phyloP scores from a whole-genome alignment of 2,888 invertebrate genomes.

The Sminthurinus aureus region DNA sequence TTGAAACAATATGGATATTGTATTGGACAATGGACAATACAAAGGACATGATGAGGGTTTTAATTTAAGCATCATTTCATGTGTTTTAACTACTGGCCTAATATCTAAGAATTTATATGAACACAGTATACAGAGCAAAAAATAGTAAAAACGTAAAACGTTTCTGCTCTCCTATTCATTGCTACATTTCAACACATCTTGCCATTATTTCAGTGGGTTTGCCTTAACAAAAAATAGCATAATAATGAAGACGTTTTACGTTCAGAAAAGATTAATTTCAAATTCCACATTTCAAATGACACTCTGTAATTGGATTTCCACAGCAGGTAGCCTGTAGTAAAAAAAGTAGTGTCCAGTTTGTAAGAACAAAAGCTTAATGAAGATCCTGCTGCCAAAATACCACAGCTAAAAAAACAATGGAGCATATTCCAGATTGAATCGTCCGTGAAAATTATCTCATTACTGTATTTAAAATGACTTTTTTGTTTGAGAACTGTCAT shows the following conservation, averaged over 20 bases:
- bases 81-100: too few relatives aligned
- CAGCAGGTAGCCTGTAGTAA: not conserved
- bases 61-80: too few relatives aligned
- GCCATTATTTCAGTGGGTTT: not conserved
- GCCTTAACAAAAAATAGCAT: not conserved
- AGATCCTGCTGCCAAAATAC: not conserved
- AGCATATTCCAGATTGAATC: not conserved
- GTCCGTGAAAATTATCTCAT: not conserved
- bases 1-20: too few relatives aligned
- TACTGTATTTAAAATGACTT: not conserved
- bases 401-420: too few relatives aligned
- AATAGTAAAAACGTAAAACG: too few relatives aligned
- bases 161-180: too few relatives aligned
- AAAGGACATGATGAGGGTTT: too few relatives aligned
- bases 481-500: too few relatives aligned
- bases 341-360: not conserved
- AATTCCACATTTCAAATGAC: conserved; percentile 10
- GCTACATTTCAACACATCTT: not conserved
- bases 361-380: not conserved
- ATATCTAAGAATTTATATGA: too few relatives aligned
- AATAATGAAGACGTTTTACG: not conserved
- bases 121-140: too few relatives aligned
- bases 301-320: not conserved
- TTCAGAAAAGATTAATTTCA: conserved; percentile 9
- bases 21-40: too few relatives aligned